Conservation (phyloP, 2,797 vertebrate genomes). For the Naso thynnoides region DNA sequence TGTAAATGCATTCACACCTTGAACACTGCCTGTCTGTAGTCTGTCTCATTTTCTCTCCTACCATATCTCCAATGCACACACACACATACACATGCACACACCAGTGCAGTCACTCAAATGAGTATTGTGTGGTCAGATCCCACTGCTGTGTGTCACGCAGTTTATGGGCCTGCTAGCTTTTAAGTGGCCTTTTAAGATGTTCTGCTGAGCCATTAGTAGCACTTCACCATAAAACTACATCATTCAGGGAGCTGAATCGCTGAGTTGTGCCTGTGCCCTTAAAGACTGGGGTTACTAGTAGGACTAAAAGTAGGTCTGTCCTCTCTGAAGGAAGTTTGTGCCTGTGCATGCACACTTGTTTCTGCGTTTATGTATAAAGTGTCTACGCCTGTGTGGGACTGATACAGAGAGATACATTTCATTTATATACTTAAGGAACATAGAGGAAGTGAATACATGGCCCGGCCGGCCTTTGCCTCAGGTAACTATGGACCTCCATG, state of each 20-base stretch:
- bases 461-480: constrained; percentile 76
- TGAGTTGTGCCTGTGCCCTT: constrained; percentile 64
- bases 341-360: constrained; percentile 26
- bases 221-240: constrained; percentile 79
- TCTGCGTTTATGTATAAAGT: constrained; percentile 39
- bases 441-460: constrained; percentile 67
- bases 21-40: constrained; percentile 11
- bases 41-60: constrained; percentile 19
- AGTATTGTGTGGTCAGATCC: constrained; percentile 73
- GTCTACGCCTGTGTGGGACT: constrained; percentile 16
- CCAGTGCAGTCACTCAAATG: constrained; percentile 42
- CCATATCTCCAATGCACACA: constrained; percentile 2
- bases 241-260: constrained; percentile 76
- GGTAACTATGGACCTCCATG: constrained; percentile 81
- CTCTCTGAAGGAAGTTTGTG: constrained; percentile 50
- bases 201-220: constrained; percentile 80
- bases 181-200: constrained; percentile 81
- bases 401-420: constrained; percentile 51
- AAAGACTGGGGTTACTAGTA: constrained; percentile 62
- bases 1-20: constrained; percentile 51
- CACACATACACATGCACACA: constrained; percentile 2
- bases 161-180: constrained; percentile 76
- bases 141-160: constrained; percentile 72
- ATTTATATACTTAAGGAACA: constrained; percentile 58
- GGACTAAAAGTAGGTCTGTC: constrained; percentile 69